These are phyloP conservation scores for Arvicanthis niloticus DNA, from an alignment of 2,113 vertebrate species.

Conservation along the genomic window DNA sequence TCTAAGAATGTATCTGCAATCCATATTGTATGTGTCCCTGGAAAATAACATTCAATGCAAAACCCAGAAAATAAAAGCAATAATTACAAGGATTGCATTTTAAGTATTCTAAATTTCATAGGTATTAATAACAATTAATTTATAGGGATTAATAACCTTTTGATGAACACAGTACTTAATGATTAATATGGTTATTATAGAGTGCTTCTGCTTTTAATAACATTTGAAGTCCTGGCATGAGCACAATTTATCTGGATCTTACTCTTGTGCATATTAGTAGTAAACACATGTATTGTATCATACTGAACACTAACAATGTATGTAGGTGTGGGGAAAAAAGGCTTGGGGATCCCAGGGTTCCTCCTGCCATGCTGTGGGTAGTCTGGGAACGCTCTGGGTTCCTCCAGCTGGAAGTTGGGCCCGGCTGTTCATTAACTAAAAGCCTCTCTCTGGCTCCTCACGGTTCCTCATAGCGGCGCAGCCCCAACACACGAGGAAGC, in stretches of 20 bases:
- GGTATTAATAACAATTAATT: constrained; percentile 76
- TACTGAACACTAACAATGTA: constrained; percentile 15
- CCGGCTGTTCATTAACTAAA: no score
- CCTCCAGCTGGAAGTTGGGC: no score
- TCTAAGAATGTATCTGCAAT: not conserved
- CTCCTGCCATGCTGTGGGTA: no score
- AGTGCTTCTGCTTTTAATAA: constrained; percentile 73
- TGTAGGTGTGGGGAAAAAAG: no score
- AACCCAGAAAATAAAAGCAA: constrained; percentile 49
- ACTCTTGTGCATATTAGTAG: constrained; percentile 74
- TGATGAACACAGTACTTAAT: constrained; percentile 78
- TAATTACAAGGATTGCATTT: constrained; percentile 50
- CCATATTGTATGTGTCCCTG: not conserved
- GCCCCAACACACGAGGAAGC: no score
- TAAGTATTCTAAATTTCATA: constrained; percentile 64
- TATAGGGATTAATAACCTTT: constrained; percentile 79
- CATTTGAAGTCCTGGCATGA: constrained; percentile 68
- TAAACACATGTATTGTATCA: constrained; percentile 52
- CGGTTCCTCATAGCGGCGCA: no score
- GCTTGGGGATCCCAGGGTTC: no score
- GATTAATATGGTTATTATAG: constrained; percentile 81
- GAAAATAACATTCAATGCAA: not conserved
- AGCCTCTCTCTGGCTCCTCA: no score
- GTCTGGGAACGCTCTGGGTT: no score
- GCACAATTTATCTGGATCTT: constrained; percentile 74